A percentile compares a stretch with the other conserved stretches of the same genome.
Conservation (phyloP, 2,797 vertebrate genomes). For the Chaetophractus vellerosus region DNA sequence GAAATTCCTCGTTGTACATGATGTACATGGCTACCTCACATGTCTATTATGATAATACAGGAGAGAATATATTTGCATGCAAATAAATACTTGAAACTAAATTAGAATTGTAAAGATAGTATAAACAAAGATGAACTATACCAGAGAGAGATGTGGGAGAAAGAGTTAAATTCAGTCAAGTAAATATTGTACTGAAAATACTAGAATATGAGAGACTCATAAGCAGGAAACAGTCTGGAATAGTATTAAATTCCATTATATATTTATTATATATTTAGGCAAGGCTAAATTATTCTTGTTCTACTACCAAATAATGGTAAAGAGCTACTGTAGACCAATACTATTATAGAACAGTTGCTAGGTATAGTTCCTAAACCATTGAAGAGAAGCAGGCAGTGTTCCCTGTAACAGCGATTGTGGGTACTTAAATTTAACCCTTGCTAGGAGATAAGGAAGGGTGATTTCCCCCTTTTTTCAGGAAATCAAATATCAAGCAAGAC, state of each 20-base stretch:
- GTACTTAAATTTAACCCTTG: slow-evolving; percentile 78
- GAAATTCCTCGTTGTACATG: slow-evolving; percentile 59
- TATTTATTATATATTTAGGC: slow-evolving; percentile 18
- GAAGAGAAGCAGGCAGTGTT: slow-evolving; percentile 41
- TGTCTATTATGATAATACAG: not conserved
- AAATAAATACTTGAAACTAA: slow-evolving; percentile 8
- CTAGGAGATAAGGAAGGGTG: slow-evolving; percentile 63
- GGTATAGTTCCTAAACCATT: slow-evolving; percentile 70
- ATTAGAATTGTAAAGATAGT: slow-evolving; percentile 1
- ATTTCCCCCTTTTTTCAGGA: slow-evolving; percentile 64
- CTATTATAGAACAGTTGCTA: slow-evolving; percentile 73
- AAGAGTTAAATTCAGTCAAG: slow-evolving; percentile 66
- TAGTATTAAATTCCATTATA: slow-evolving; percentile 9
- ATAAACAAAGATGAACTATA: not conserved
- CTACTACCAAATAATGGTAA: slow-evolving; percentile 62
- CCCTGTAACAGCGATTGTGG: slow-evolving; percentile 52
- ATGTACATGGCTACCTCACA: not conserved
- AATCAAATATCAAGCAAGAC: not conserved
- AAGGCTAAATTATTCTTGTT: slow-evolving; percentile 53
- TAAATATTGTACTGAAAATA: slow-evolving; percentile 47
- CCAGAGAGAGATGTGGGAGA: not conserved
- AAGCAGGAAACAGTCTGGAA: slow-evolving; percentile 49
- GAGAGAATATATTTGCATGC: not conserved
- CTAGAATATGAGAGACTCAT: slow-evolving; percentile 45
- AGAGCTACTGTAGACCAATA: slow-evolving; percentile 28